phyloP scores from a whole-genome alignment of 1,140 invertebrate species.

The Arion vulgaris region DNA sequence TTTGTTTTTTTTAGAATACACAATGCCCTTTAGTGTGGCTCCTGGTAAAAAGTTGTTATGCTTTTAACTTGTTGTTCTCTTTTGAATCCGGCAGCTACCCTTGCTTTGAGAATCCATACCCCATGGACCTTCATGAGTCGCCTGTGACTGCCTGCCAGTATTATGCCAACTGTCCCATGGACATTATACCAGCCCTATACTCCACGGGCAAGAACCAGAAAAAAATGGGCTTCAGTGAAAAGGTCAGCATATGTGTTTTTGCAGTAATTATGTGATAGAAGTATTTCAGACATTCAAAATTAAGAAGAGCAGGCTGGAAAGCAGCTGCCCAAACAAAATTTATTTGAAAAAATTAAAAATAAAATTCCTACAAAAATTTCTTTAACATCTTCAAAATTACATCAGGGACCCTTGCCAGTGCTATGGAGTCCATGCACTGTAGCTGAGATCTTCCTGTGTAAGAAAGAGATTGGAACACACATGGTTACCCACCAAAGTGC shows the following conservation, averaged over 20 bases:
- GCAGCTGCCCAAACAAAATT: too few species aligned
- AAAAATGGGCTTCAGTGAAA: conserved; percentile 90
- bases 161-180: conserved; percentile 96
- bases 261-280: neutral
- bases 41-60: too few species aligned
- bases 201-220: conserved; percentile 84
- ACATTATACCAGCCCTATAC: conserved; percentile 95
- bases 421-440: too few species aligned
- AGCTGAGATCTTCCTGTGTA: too few species aligned
- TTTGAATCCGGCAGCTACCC: conserved; percentile 80
- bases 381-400: too few species aligned
- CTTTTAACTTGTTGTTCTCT: neutral
- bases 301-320: neutral
- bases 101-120: conserved; percentile 99
- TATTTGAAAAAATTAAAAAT: too few species aligned
- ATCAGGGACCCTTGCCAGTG: too few species aligned
- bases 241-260: conserved; percentile 70
- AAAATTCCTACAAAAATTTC: too few species aligned
- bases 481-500: too few species aligned
- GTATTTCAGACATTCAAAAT: neutral
- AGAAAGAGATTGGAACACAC: too few species aligned
- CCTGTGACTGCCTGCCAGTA: conserved; percentile 96
- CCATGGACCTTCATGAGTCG: conserved; percentile 99
- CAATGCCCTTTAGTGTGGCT: too few species aligned
- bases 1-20: too few species aligned